These are phyloP conservation scores for Melanotaenia duboulayi DNA, from an alignment of 2,113 vertebrate species.

Conservation along the genomic window DNA sequence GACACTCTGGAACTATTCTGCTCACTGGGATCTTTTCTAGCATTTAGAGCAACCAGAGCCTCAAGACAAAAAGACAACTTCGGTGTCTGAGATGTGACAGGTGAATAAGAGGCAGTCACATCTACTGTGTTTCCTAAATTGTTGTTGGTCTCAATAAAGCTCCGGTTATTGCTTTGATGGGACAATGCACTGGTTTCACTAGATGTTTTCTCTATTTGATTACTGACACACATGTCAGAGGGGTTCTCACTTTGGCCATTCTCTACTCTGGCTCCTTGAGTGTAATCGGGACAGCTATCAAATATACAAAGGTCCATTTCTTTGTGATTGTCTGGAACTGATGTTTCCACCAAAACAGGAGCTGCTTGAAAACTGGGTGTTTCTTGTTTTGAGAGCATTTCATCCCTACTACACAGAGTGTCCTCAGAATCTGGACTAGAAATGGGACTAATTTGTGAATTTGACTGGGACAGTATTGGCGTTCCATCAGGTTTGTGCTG, in stretches of 20 bases:
- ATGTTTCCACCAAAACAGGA: conserved; percentile 81
- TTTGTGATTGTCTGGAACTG: conserved; percentile 81
- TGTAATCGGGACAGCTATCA: conserved; percentile 87
- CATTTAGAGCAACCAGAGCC: conserved; percentile 91
- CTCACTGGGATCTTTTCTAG: conserved; percentile 87
- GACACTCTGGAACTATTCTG: conserved; percentile 80
- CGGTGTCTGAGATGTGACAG: conserved; percentile 87
- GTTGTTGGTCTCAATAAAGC: conserved; percentile 75
- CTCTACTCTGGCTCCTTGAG: conserved; percentile 70
- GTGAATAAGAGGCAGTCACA: conserved; percentile 74
- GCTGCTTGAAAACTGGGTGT: conserved; percentile 83
- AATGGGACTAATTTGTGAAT: conserved; percentile 91
- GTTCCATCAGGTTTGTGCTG: conserved; percentile 83
- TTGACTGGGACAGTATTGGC: conserved; percentile 87
- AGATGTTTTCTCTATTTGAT: conserved; percentile 71
- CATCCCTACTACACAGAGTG: conserved; percentile 77
- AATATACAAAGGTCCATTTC: conserved; percentile 85
- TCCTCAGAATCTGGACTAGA: conserved; percentile 93
- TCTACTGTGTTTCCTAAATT: conserved; percentile 66
- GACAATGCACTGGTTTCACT: conserved; percentile 75
- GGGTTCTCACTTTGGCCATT: conserved; percentile 60
- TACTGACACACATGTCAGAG: conserved; percentile 62
- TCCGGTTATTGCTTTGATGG: conserved; percentile 74
- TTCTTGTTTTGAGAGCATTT: conserved; percentile 83
- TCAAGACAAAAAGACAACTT: conserved; percentile 94